Conservation (phyloP, 2,797 vertebrate species). For the Decapterus maruadsi region DNA sequence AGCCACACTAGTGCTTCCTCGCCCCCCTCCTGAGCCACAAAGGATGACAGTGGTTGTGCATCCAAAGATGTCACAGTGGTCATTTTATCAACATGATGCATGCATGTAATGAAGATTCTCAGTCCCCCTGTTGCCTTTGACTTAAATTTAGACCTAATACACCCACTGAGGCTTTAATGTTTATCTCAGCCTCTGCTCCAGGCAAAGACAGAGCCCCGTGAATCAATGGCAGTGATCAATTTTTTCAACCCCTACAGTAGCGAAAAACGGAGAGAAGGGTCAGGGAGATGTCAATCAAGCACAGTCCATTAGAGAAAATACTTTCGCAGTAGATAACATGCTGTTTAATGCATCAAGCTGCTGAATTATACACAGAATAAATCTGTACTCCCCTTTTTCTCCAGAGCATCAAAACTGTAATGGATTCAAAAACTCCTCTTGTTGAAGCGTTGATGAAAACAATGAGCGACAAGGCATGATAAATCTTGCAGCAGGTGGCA, state of each 20-base stretch:
- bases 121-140: neutral
- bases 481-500: slow-evolving; percentile 15
- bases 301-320: neutral
- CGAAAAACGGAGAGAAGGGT: neutral
- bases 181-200: neutral
- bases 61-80: neutral
- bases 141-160: neutral
- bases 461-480: neutral
- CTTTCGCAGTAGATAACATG: neutral
- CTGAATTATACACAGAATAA: neutral
- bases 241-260: neutral
- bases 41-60: neutral
- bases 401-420: neutral
- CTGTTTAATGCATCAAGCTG: neutral
- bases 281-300: neutral
- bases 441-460: neutral
- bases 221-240: neutral
- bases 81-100: neutral
- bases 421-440: neutral
- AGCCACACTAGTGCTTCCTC: neutral
- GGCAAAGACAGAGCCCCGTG: neutral
- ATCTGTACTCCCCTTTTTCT: neutral
- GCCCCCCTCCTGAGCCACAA: neutral
- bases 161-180: neutral
- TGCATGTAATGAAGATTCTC: neutral